Evolutionary conservation across 2,113 vertebrate species (phyloP).

Genomic region (Cyprinodon brontotheroides): DNA sequence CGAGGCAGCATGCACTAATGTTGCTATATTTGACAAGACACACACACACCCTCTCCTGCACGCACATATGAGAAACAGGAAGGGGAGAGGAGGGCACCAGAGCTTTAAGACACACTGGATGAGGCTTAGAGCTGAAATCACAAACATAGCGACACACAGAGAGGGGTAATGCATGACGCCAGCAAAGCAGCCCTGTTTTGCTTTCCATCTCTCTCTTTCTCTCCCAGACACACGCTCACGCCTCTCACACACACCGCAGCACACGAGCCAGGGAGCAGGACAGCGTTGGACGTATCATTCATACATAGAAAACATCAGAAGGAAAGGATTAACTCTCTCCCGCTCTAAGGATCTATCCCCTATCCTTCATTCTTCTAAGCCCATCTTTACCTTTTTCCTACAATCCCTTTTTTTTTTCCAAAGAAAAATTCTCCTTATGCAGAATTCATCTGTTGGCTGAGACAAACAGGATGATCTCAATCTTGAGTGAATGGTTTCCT

Average conservation of each 20-base stretch:
- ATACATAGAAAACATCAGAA: conserved; percentile 59
- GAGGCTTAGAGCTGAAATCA: conserved; percentile 72
- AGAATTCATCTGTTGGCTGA: conserved; percentile 53
- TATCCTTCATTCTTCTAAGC: conserved; percentile 61
- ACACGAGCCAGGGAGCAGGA: conserved; percentile 48
- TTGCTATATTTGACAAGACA: conserved; percentile 80
- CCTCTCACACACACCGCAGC: conserved; percentile 52
- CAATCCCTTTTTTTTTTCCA: conserved; percentile 48
- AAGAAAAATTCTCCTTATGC: conserved; percentile 45
- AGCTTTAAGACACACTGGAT: conserved; percentile 33
- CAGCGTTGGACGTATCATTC: conserved; percentile 60
- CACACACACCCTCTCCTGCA: conserved; percentile 60
- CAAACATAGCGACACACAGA: conserved; percentile 73
- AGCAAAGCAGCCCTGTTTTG: conserved; percentile 60
- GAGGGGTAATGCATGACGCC: conserved; percentile 64
- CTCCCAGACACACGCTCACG: conserved; percentile 43
- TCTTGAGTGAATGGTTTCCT: conserved; percentile 59
- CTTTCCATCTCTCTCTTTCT: conserved; percentile 31
- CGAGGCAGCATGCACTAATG: conserved; percentile 75
- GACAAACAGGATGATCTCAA: conserved; percentile 53
- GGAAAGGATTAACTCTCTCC: conserved; percentile 71
- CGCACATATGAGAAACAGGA: conserved; percentile 53
- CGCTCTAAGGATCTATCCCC: conserved; percentile 58
- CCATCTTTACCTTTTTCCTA: conserved; percentile 57
- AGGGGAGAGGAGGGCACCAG: conserved; percentile 26